phyloP scores from a whole-genome alignment of 1,140 invertebrate species.

The Agrilus planipennis region DNA sequence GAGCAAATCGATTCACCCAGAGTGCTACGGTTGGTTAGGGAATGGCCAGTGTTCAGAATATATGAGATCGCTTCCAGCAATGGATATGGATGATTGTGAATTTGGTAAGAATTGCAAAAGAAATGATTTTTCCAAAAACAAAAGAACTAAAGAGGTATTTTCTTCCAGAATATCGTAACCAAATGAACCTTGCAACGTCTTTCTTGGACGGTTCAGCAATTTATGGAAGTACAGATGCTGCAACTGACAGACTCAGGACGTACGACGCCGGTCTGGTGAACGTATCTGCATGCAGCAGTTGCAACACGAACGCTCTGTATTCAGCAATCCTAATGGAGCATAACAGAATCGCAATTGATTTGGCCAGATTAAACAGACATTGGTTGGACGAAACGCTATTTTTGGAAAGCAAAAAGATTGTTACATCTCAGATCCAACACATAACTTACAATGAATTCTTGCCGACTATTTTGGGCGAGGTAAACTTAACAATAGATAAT shows the following conservation, averaged over 20 bases:
- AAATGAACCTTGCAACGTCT: slow-evolving; percentile 78
- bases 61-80: slow-evolving; percentile 56
- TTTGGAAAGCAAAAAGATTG: slow-evolving; percentile 62
- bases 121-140: not conserved
- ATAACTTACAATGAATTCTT: slow-evolving; percentile 79
- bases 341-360: slow-evolving; percentile 64
- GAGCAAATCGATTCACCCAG: slow-evolving; percentile 29
- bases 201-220: slow-evolving; percentile 79
- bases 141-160: not conserved
- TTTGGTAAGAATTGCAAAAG: slow-evolving; percentile 40
- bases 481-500: too few species aligned
- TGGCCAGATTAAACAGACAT: slow-evolving; percentile 63
- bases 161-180: slow-evolving; percentile 53
- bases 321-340: slow-evolving; percentile 64
- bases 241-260: slow-evolving; percentile 53
- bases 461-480: slow-evolving; percentile 61
- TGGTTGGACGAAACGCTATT: slow-evolving; percentile 77
- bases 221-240: slow-evolving; percentile 66
- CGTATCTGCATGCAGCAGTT: slow-evolving; percentile 46
- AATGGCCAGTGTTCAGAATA: slow-evolving; percentile 54
- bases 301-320: slow-evolving; percentile 42
- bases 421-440: slow-evolving; percentile 72
- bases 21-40: slow-evolving; percentile 42
- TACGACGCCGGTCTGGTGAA: slow-evolving; percentile 64
- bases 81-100: slow-evolving; percentile 48